phyloP scores from a whole-genome alignment of 2,888 invertebrate species.

The Autographa pulchrina region DNA sequence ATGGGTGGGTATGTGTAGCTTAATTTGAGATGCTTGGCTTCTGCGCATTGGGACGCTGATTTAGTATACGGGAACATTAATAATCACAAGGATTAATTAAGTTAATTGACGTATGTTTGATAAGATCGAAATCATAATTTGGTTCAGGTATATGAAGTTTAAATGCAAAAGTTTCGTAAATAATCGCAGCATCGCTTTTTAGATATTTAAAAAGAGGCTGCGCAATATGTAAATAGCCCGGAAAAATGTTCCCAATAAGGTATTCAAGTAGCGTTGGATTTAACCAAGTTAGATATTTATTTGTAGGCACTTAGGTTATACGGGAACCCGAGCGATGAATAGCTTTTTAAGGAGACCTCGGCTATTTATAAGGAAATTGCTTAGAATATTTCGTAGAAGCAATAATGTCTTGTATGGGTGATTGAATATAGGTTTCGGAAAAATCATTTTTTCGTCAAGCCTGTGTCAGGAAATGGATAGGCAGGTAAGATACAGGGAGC shows the following conservation, averaged over 20 bases:
- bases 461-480: too few relatives aligned
- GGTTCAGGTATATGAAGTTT: too few relatives aligned
- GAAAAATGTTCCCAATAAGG: constrained; percentile 51
- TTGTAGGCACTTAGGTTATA: constrained; percentile 34
- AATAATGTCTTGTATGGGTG: background rate
- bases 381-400: background rate
- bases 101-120: too few relatives aligned
- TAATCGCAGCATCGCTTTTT: too few relatives aligned
- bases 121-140: too few relatives aligned
- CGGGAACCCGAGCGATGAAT: constrained; percentile 24
- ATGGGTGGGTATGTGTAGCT: background rate
- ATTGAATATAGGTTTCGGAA: background rate
- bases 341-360: constrained; percentile 31
- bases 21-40: background rate
- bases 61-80: too few relatives aligned
- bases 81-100: constrained; percentile 8
- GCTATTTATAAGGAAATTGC: background rate
- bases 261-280: constrained; percentile 51
- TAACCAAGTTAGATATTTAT: constrained; percentile 53
- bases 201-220: background rate
- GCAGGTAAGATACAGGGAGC: too few relatives aligned
- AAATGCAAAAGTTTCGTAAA: too few relatives aligned
- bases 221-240: constrained; percentile 11
- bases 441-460: background rate
- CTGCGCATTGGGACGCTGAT: too few relatives aligned